Base-by-base conservation (phyloP, 2,888 invertebrate genomes). In the Apocheima hispidaria region DNA sequence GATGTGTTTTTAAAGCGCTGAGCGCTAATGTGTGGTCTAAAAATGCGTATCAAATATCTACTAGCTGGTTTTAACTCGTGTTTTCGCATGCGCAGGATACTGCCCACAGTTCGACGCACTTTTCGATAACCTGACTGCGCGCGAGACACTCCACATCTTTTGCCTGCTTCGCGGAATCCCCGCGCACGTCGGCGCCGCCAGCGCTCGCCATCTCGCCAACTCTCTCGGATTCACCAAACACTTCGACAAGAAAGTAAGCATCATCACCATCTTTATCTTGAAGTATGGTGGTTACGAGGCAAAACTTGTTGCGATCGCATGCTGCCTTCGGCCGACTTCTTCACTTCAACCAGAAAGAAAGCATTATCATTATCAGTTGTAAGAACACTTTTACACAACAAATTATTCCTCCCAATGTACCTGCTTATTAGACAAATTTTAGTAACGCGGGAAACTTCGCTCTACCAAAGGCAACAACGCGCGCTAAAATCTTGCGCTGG, bases 81-180 rank as follows among this genome's bases (percentile, higher is more conserved):
- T 12, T 41, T n/a, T 6, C 2, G 12, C 49, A 10, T 41, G 43
- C 33, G 16, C 83, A 83, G 95, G 95, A 5, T 96, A 96, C 78
- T 96, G 96, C 76, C 96, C 96, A 2, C 96, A 96, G 79, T 96
- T 96, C 77, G 96, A 96, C 82, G 96, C 95, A 0, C 75, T 96
- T 2, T 89, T 96, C 21, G 95, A 95, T 26, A 95, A 96, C 73
- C 86, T 96, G 72, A 95, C 96, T 0, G 96, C 95, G 0, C 92
- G 95, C 36, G 96, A 96, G 79, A 95, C 94, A 1, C 81, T 96
- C 9, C 90, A 92, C 30, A 94, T 96, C 74, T 96, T 94, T 81
- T 94, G 95, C 49, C 81, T 95, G 7, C 82, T 96, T 40, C 93
- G 95, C 12, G 96, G 96, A 1, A 94, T 96, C 7, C 93, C 93